Conservation (phyloP, 2,888 invertebrate genomes). For the Trichopria drosophilae region DNA sequence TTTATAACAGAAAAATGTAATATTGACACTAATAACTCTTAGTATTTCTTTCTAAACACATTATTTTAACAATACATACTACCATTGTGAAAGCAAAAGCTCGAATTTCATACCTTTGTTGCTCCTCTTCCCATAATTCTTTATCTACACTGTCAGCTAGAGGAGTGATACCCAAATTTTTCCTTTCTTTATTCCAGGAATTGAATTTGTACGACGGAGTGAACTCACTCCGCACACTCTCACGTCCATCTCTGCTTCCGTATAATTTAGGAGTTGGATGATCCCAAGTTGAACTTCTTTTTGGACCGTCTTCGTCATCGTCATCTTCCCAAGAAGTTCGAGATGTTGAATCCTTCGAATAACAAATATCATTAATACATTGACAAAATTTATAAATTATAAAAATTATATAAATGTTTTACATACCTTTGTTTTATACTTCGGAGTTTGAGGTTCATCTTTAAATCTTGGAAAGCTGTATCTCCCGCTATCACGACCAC, state of each 20-base stretch:
- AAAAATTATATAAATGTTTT: conserved; percentile 26
- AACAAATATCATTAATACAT: conserved; percentile 8
- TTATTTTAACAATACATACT: neutral
- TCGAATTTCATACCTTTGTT: conserved; percentile 60
- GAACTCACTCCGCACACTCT: conserved; percentile 63
- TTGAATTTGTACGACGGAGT: conserved; percentile 88
- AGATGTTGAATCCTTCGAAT: conserved; percentile 61
- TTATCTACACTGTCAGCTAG: conserved; percentile 66
- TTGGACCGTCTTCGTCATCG: conserved; percentile 64
- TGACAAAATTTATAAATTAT: conserved; percentile 7
- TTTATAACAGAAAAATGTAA: neutral
- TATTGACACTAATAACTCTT: neutral
- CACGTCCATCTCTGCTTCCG: conserved; percentile 50
- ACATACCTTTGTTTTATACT: conserved; percentile 58
- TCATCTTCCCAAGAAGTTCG: conserved; percentile 82
- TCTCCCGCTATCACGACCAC: conserved; percentile 45
- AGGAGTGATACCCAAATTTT: conserved; percentile 70
- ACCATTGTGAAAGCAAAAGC: neutral
- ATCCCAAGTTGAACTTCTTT: conserved; percentile 85
- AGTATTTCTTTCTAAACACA: neutral
- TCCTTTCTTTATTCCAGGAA: conserved; percentile 73
- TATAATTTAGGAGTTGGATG: conserved; percentile 80
- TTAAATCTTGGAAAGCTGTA: conserved; percentile 65
- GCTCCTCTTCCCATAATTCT: conserved; percentile 87
- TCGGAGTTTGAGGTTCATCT: conserved; percentile 87